Percentiles rank a stretch among this genome's conserved stretches.
Conservation (phyloP, 2,113 vertebrate species). For the Atrichornis clamosus region DNA sequence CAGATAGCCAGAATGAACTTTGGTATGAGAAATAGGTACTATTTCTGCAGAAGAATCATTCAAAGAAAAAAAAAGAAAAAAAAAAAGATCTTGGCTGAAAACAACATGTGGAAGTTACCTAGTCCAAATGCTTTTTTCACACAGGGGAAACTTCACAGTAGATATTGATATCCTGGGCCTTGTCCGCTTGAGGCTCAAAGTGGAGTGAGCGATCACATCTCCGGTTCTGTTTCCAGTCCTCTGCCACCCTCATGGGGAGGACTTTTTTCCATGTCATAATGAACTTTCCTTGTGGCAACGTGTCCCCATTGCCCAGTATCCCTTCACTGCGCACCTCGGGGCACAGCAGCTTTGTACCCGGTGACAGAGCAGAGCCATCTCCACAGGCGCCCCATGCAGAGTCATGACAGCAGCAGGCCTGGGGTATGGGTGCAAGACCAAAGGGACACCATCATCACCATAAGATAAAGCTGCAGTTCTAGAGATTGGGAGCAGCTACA, state of each 20-base stretch:
- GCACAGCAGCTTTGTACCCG: background rate
- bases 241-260: background rate
- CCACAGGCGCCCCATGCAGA: rapidly evolving
- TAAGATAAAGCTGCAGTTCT: background rate
- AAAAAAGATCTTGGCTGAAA: background rate
- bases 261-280: background rate
- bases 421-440: background rate
- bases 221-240: background rate
- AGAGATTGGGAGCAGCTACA: background rate
- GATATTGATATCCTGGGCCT: background rate
- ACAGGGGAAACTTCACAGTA: background rate
- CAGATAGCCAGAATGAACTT: background rate
- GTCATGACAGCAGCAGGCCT: background rate
- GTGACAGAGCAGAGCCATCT: background rate
- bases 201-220: background rate
- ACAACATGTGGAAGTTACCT: background rate
- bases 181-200: background rate
- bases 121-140: background rate
- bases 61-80: background rate
- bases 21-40: background rate
- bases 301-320: background rate
- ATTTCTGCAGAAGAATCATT: background rate
- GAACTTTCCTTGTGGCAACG: background rate
- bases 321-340: background rate
- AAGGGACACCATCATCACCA: background rate